Evolutionary conservation across 2,113 vertebrate genomes (phyloP), one percentile per base, ranked within the genome.

Genomic region (Pseudorasbora parva): DNA sequence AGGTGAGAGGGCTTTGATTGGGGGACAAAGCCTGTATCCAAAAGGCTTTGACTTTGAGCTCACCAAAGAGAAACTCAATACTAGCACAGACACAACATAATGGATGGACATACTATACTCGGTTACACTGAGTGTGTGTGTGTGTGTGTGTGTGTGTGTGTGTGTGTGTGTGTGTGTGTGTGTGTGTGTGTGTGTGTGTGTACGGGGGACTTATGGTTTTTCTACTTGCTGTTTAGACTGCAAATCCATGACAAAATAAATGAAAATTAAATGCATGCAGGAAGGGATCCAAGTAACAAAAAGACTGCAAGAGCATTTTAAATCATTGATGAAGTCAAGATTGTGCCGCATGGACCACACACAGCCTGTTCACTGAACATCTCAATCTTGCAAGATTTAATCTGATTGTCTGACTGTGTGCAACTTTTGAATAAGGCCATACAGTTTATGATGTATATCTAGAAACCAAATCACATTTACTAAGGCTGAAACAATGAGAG

Each of bases 11-110:
- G 59, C 57, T 78, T 25, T 14, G 9, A 51, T 15, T 51, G 45
- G 19, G 14, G 60, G 59, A 30, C 43, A 74, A 7, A 75, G 19
- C n/a, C 37, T 23, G 37, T 33, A 21, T 41, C 25, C 25, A 72
- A 41, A 72, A 60, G 17, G 4, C 3, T 49, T 30, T 0, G 4
- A 71, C 66, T 30, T 74, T n/a, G 5, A 59, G 64, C 47, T 25
- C 17, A 41, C n/a, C 66, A 91, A 89, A 90, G 91, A 91, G 37
- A 73, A 73, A 47, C 37, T 19, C 8, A 62, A 78, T 14, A 43
- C 54, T 5, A 25, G 17, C 9, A 57, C 9, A 43, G 54, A 9
- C 8, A 23, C 27, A 62, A 10, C 37, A 47, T 8, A 2, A 62
- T 25, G 4, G 76, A 45, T 5, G 1, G n/a, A 17, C 11, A 62